These are phyloP conservation scores for Amphimedon queenslandica DNA, from an alignment of 37 sponge, comb jelly and placozoan genomes.

Conservation along the genomic window DNA sequence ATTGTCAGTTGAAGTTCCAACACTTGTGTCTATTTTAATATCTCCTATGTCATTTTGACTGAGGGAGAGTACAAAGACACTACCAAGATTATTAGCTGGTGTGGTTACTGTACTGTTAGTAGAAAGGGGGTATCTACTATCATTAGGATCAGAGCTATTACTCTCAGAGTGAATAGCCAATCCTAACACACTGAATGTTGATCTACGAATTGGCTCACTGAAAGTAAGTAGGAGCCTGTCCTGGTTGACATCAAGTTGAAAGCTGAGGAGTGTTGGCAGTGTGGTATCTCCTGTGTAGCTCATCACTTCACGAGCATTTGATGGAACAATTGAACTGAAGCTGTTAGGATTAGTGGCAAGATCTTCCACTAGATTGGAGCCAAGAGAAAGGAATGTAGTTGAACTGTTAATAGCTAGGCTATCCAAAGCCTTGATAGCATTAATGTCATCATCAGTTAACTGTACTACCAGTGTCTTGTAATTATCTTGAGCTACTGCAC, in stretches of 20 bases:
- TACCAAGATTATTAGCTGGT: slow-evolving; percentile 8
- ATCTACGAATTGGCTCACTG: slow-evolving; percentile 61
- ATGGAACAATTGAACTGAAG: slow-evolving; percentile 22
- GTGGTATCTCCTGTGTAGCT: slow-evolving; percentile 38
- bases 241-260: slow-evolving; percentile 66
- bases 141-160: slow-evolving; percentile 30
- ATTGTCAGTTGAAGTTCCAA: slow-evolving; percentile 41
- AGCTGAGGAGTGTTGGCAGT: slow-evolving; percentile 40
- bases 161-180: slow-evolving; percentile 28
- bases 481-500: slow-evolving; percentile 12
- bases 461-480: slow-evolving; percentile 21
- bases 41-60: slow-evolving; percentile 39
- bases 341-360: slow-evolving; percentile 56
- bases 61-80: slow-evolving; percentile 36
- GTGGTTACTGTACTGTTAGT: slow-evolving; percentile 41
- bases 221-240: slow-evolving; percentile 63
- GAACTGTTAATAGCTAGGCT: slow-evolving; percentile 18
- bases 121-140: slow-evolving; percentile 16
- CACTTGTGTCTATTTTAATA: slow-evolving; percentile 52
- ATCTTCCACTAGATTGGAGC: slow-evolving; percentile 40
- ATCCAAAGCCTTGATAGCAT: slow-evolving; percentile 49
- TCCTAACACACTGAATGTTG: slow-evolving; percentile 19
- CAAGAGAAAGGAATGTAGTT: slow-evolving; percentile 70
- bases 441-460: slow-evolving; percentile 48
- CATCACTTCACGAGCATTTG: slow-evolving; percentile 32